Percentiles rank a stretch among this genome's conserved stretches.
phyloP scores from a whole-genome alignment of 1,140 invertebrate species.

The Lasioglossum albipes region DNA sequence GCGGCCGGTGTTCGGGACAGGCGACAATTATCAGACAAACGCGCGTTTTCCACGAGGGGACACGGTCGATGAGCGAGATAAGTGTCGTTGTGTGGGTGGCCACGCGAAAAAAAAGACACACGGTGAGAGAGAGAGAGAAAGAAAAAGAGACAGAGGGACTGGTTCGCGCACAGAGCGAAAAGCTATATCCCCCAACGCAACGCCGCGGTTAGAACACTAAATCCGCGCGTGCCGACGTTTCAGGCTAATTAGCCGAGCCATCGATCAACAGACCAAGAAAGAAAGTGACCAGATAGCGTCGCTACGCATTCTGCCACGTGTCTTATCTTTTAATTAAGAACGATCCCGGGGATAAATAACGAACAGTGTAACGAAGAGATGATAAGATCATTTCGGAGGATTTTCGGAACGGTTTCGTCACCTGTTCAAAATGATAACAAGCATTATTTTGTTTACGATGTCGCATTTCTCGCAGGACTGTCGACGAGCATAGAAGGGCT shows the following conservation, averaged over 20 bases:
- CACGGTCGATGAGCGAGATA: slow-evolving; percentile 11
- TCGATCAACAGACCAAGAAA: slow-evolving; percentile 20
- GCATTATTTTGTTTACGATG: neutral
- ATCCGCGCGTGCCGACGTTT: slow-evolving; percentile 11
- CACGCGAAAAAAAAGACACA: too few species aligned
- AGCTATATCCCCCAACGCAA: neutral
- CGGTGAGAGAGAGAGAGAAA: neutral
- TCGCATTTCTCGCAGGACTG: neutral
- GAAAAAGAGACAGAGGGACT: neutral
- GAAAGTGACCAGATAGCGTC: slow-evolving; percentile 14
- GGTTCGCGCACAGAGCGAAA: neutral
- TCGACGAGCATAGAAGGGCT: slow-evolving; percentile 27
- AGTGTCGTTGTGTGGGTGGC: neutral
- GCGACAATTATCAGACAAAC: slow-evolving; percentile 17
- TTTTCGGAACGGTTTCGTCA: neutral
- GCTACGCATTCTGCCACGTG: neutral
- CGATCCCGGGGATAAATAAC: neutral
- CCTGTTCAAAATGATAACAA: neutral
- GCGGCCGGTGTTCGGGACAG: slow-evolving; percentile 17
- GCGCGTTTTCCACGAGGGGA: slow-evolving; percentile 2
- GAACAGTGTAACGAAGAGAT: neutral
- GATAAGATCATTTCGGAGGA: neutral
- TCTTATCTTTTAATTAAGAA: slow-evolving; percentile 39
- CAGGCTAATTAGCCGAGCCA: slow-evolving; percentile 31
- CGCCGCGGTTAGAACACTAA: neutral